phyloP scores from a whole-genome alignment of 2,113 vertebrate species.

The Puntigrus tetrazona region DNA sequence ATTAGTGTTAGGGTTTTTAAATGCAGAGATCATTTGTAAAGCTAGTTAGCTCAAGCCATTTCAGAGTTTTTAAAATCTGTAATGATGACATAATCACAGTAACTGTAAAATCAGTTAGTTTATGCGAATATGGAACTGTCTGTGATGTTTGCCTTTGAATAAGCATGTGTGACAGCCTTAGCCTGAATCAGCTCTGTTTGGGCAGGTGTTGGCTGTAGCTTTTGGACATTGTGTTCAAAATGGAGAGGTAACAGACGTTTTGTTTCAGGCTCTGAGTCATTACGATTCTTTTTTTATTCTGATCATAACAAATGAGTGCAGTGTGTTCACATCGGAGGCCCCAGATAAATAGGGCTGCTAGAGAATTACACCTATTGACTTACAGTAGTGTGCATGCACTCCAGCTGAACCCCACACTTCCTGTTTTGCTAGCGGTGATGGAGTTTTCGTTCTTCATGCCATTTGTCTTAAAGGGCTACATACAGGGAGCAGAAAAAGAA shows the following conservation, averaged over 20 bases:
- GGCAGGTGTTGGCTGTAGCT: constrained; percentile 74
- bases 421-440: constrained; percentile 76
- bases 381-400: constrained; percentile 82
- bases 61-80: neutral
- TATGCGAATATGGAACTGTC: constrained; percentile 48
- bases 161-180: constrained; percentile 64
- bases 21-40: neutral
- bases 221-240: constrained; percentile 75
- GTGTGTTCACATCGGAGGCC: constrained; percentile 63
- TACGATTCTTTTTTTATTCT: constrained; percentile 77
- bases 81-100: neutral
- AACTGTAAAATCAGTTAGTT: neutral
- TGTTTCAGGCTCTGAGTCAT: constrained; percentile 71
- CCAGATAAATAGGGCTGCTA: constrained; percentile 71
- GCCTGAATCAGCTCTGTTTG: constrained; percentile 72
- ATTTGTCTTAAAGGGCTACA: constrained; percentile 59
- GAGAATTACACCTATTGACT: constrained; percentile 77
- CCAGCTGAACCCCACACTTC: constrained; percentile 77
- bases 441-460: constrained; percentile 73
- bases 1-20: neutral
- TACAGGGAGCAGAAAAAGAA: constrained; percentile 56
- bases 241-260: constrained; percentile 67
- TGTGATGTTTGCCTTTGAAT: constrained; percentile 61
- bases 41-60: neutral
- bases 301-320: constrained; percentile 75